Evolutionary conservation across 2,113 vertebrate species (phyloP), one percentile per base, ranked within the genome.

Genomic region (Tapirus terrestris): DNA sequence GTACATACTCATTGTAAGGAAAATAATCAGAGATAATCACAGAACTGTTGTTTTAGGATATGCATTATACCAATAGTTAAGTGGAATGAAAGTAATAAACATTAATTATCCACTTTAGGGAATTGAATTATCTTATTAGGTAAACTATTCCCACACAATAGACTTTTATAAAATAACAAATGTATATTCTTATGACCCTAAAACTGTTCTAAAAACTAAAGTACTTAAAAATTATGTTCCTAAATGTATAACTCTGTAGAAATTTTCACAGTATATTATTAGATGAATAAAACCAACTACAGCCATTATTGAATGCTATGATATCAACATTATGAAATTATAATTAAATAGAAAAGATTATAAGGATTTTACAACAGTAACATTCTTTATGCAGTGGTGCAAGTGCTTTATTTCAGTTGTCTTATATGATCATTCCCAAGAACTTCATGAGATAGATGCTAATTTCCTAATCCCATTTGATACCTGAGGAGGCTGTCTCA

Each of bases 11-110:
- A 65, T 31, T 39, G 21, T 73, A 81, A 79, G 27, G 63, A 81
- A 79, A 65, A 81, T 81, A 87, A 70, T 84, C 60, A 87, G 21
- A 92, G 81, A 56, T 81, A 86, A 56, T 80, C n/a, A 92, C 4
- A 63, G 27, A 87, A 56, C 29, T 95, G 10, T 39, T 61, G 51
- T 39, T 53, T 86, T 86, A 86, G 20, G n/a, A 79, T 91, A 80
- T 31, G 36, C 18, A 84, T 39, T 33, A 63, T 29, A 25, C 9
- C 3, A 27, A 79, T 61, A 79, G 36, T 91, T 85, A 61, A 61
- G 39, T 51, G 20, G 27, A 68, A 91, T 36, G 63, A 77, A 85
- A 68, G 14, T 39, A 85, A 36, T 17, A 60, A 85, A 60, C 7
- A n/a, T 23, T 63, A 77, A 85, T 70, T 51, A 33, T 51, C 13